phyloP scores from a whole-genome alignment of 2,113 vertebrate species.

The Madoqua kirkii region DNA sequence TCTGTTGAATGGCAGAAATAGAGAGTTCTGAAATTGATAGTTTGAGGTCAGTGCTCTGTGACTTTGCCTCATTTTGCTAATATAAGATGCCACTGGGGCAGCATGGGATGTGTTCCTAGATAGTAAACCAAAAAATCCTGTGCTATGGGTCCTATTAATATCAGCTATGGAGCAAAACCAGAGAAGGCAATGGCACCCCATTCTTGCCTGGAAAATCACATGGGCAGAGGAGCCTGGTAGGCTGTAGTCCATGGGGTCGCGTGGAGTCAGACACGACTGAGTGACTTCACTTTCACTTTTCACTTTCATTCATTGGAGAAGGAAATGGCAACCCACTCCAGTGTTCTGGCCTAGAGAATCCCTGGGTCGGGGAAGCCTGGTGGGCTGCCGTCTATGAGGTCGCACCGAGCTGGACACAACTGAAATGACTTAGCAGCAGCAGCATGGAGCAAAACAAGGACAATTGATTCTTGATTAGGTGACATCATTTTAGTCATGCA shows the following conservation, averaged over 20 bases:
- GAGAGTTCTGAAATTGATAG: not conserved
- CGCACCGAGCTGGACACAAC: too few species aligned
- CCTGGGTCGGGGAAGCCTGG: too few species aligned
- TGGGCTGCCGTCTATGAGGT: too few species aligned
- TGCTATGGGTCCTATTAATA: not conserved
- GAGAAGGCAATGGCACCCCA: too few species aligned
- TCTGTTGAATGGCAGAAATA: not conserved
- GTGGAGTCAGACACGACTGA: accelerated
- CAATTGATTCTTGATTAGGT: not conserved
- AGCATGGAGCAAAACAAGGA: not conserved
- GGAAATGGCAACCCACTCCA: too few species aligned
- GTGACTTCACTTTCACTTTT: too few species aligned
- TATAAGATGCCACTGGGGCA: not conserved
- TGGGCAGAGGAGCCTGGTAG: too few species aligned
- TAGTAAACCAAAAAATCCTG: not conserved
- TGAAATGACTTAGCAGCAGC: too few species aligned
- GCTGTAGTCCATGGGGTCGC: too few species aligned
- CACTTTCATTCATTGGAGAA: too few species aligned
- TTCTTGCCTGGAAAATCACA: too few species aligned
- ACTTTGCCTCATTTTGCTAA: not conserved
- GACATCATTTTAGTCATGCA: not conserved
- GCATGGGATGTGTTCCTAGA: not conserved
- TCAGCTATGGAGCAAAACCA: not conserved
- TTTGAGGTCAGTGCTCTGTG: not conserved
- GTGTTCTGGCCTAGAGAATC: too few species aligned